Evolutionary conservation across 2,888 invertebrate species (phyloP).

Genomic region (Dasysyrphus albostriatus): DNA sequence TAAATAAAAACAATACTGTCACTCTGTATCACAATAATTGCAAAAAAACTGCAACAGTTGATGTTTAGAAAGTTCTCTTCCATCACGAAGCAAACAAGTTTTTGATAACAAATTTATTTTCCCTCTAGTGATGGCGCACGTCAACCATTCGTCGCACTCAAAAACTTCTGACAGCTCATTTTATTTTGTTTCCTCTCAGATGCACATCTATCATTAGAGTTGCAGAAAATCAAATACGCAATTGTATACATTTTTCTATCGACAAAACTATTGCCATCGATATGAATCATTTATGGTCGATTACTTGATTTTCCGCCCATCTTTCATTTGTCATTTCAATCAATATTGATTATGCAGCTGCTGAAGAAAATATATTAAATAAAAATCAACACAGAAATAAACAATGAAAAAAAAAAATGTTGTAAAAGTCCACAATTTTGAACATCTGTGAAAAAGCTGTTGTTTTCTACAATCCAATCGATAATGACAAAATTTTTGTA

Average conservation of each 20-base stretch:
- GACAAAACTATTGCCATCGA: neutral
- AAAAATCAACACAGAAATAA: neutral
- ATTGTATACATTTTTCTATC: neutral
- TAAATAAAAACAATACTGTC: neutral
- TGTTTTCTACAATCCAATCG: neutral
- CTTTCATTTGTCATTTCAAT: constrained; percentile 21
- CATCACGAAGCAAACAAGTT: neutral
- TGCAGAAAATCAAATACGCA: constrained; percentile 10
- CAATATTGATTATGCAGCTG: constrained; percentile 4
- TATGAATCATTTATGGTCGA: neutral
- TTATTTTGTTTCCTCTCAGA: neutral
- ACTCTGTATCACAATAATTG: neutral
- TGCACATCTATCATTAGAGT: neutral
- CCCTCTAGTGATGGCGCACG: neutral
- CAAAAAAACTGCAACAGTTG: neutral
- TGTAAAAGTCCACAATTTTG: constrained; percentile 1
- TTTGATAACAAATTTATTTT: constrained; percentile 19
- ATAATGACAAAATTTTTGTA: neutral
- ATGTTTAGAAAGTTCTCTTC: constrained; percentile 8
- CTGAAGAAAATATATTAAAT: neutral
- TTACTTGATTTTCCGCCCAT: constrained; percentile 4
- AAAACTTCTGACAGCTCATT: constrained; percentile 1
- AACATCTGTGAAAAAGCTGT: neutral
- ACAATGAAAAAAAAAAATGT: neutral
- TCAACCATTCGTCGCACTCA: neutral